These are phyloP conservation scores for Oscheius onirici DNA, from an alignment of 2,888 invertebrate species.

Conservation along the genomic window DNA sequence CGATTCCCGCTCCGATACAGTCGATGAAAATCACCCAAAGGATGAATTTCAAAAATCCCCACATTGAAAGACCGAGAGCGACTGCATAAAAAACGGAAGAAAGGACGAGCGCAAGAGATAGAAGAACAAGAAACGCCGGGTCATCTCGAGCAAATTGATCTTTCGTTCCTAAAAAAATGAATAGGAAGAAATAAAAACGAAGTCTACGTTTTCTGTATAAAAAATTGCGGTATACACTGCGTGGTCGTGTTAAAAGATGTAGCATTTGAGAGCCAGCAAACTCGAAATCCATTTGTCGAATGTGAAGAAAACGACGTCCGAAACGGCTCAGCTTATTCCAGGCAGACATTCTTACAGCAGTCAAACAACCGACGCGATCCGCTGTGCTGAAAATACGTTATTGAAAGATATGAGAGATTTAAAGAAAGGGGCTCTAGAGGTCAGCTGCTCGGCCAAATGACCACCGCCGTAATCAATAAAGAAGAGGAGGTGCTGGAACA, in stretches of 20 bases:
- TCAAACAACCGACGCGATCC: slow-evolving; percentile 59
- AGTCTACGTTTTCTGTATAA: slow-evolving; percentile 93
- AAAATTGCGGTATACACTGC: slow-evolving; percentile 94
- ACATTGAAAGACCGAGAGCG: slow-evolving; percentile 73
- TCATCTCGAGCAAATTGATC: slow-evolving; percentile 98
- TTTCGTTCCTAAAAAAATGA: slow-evolving; percentile 83
- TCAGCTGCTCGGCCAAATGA: slow-evolving; percentile 19
- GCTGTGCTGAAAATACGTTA: slow-evolving; percentile 37
- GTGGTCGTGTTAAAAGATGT: slow-evolving; percentile 90
- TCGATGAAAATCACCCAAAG: slow-evolving; percentile 92
- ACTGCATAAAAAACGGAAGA: slow-evolving; percentile 59
- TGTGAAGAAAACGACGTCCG: slow-evolving; percentile 64
- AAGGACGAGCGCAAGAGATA: slow-evolving; percentile 73
- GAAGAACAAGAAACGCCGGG: slow-evolving; percentile 93
- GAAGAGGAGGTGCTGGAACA: slow-evolving; percentile 10
- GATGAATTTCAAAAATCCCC: slow-evolving; percentile 82
- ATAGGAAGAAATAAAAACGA: slow-evolving; percentile 1
- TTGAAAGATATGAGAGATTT: background rate
- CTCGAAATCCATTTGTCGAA: slow-evolving; percentile 95
- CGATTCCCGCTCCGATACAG: slow-evolving; percentile 86
- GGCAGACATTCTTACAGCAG: slow-evolving; percentile 70
- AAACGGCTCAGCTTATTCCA: slow-evolving; percentile 65
- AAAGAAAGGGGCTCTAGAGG: background rate
- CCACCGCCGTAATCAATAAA: slow-evolving; percentile 25
- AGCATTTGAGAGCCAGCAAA: slow-evolving; percentile 99